Base-by-base conservation (phyloP, 30 jellyfish, hydroid and myxozoan genomes). In the Phacellophora camtschatica region DNA sequence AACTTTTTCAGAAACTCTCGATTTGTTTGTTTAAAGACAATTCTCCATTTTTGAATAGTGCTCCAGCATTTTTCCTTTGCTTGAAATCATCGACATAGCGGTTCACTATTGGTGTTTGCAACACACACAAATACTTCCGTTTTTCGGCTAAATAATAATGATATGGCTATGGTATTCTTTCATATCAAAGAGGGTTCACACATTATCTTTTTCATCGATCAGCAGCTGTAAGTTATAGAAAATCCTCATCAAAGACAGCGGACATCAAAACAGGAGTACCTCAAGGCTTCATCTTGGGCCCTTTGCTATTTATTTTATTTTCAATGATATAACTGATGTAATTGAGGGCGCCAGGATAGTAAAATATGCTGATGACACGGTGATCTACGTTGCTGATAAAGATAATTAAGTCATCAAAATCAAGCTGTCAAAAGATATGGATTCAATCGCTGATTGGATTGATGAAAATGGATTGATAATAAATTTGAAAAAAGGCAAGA, bases 291-390 rank as follows among this genome's bases (percentile, higher is more conserved):
- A n/a, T n/a, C n/a, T n/a, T n/a, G n/a, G 69, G 28, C 80, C 80
- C 22, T 30, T 43, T 43, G 29, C 65, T 27, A 63, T 79, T 30
- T 43, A 63, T 11, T 18, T 79, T 29, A 63, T 43, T 25, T 53
- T 79, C 61, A 79, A 66, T 39, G 91, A 45, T 48, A 36, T 59
- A 57, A 67, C 71, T 11, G 48, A 58, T 77, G 78, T 53, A 51
- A 77, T 67, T 42, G 34, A 45, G 18, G 49, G 78, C 34, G 84
- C 85, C 31, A 33, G 57, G 55, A 81, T 66, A 1, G 59, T 81
- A 18, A 82, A 66, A 51, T 82, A 82, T 56, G 86, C 94, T 25
- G 86, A 82, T 30, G 87, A 82, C 81, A 82, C 94, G 12, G 94
- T 82, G 62, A 67, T 68, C 59, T 82, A 82, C 54, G 76, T 67